Evolutionary conservation across 2,113 vertebrate genomes (phyloP).

Genomic region (Oreochromis niloticus): DNA sequence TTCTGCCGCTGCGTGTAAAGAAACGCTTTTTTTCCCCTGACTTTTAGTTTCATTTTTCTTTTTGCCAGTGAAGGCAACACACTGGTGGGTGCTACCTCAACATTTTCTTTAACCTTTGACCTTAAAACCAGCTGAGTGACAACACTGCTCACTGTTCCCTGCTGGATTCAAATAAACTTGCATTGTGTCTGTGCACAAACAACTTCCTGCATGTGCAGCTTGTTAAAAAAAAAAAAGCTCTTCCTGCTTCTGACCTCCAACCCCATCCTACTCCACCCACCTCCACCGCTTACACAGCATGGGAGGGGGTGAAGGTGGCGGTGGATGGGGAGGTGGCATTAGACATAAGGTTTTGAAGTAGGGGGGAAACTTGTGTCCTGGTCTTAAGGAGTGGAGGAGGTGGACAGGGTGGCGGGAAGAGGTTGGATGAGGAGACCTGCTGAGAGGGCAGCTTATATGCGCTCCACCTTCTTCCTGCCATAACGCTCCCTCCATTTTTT

Average conservation of each 20-base stretch:
- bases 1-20: neutral
- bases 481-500: conserved; percentile 65
- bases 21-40: rapidly evolving
- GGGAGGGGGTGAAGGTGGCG: neutral
- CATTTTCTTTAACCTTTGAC: conserved; percentile 59
- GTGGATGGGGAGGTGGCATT: neutral
- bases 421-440: conserved; percentile 78
- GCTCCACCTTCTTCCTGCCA: conserved; percentile 72
- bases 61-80: neutral
- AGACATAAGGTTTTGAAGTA: conserved; percentile 2
- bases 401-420: conserved; percentile 67
- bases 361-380: conserved; percentile 25
- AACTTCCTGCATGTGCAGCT: conserved; percentile 62
- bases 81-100: conserved; percentile 32
- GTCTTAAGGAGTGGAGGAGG: conserved; percentile 65
- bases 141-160: conserved; percentile 26
- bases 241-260: conserved; percentile 69
- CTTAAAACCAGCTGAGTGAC: conserved; percentile 34
- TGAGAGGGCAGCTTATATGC: conserved; percentile 78
- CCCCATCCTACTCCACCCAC: conserved; percentile 46
- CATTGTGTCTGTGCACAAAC: conserved; percentile 67
- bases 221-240: conserved; percentile 33
- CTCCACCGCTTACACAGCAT: conserved; percentile 49
- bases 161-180: conserved; percentile 62
- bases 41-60: neutral